These are phyloP conservation scores for Fragum sueziense DNA, from an alignment of 2,888 invertebrate genomes.

Conservation along the genomic window DNA sequence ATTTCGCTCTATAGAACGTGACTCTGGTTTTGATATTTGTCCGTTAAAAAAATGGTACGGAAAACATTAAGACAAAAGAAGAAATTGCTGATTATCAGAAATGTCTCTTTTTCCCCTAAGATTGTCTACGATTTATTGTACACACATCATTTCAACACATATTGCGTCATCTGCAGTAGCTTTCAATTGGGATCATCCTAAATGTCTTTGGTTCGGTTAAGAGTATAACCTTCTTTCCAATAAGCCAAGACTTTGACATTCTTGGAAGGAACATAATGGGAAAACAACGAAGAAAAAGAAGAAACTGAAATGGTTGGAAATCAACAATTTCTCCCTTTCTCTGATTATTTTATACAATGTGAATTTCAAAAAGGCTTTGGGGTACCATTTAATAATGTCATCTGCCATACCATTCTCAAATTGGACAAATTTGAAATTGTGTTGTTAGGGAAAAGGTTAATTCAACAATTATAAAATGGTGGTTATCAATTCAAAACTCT, in stretches of 20 bases:
- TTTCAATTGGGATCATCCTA: background rate
- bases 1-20: too few species aligned
- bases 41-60: too few species aligned
- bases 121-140: too few species aligned
- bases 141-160: background rate
- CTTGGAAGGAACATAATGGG: background rate
- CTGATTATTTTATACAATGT: background rate
- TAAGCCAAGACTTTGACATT: background rate
- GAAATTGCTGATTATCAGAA: too few species aligned
- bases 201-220: background rate
- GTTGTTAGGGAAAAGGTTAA: background rate
- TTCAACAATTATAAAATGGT: too few species aligned
- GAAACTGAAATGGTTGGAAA: background rate
- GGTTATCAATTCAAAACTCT: too few species aligned
- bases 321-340: background rate
- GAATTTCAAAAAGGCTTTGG: background rate
- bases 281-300: background rate
- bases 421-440: background rate
- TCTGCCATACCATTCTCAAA: background rate
- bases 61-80: too few species aligned
- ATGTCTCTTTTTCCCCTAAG: background rate
- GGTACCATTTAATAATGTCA: too few species aligned
- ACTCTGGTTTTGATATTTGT: too few species aligned
- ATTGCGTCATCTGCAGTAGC: background rate
- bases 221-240: background rate